Evolutionary conservation across 2,113 vertebrate species (phyloP).

Genomic region (Neotragus moschatus): DNA sequence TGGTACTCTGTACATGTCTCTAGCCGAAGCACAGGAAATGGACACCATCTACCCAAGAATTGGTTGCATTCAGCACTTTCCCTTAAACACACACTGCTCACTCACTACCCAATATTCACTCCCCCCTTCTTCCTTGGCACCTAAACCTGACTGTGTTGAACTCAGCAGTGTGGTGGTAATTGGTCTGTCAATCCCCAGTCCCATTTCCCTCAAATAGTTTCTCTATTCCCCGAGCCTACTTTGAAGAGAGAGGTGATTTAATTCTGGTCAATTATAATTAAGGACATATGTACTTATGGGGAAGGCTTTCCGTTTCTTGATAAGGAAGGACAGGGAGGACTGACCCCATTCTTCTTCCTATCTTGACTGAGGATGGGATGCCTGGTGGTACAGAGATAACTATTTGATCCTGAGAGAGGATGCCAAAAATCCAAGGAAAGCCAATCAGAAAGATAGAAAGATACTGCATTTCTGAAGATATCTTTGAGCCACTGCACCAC

Average conservation of each 20-base stretch:
- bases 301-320: not conserved
- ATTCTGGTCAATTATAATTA: not conserved
- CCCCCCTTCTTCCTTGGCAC: not conserved
- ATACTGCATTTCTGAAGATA: not conserved
- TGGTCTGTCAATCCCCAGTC: not conserved
- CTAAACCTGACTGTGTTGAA: not conserved
- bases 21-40: accelerated
- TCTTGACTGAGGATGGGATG: not conserved
- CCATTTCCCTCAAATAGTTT: not conserved
- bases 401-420: not conserved
- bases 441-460: not conserved
- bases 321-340: not conserved
- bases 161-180: not conserved
- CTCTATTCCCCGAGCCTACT: not conserved
- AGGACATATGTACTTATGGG: not conserved
- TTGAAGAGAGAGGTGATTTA: not conserved
- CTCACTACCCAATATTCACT: too few species aligned
- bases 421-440: not conserved
- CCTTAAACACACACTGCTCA: not conserved
- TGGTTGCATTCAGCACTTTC: not conserved
- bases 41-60: accelerated
- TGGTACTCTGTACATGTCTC: not conserved
- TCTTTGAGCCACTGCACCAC: not conserved
- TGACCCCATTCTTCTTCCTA: not conserved
- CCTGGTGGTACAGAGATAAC: not conserved